A percentile compares a stretch with the other conserved stretches of the same genome.
Evolutionary conservation across 2,113 vertebrate species (phyloP).

Genomic region (Salvator merianae): DNA sequence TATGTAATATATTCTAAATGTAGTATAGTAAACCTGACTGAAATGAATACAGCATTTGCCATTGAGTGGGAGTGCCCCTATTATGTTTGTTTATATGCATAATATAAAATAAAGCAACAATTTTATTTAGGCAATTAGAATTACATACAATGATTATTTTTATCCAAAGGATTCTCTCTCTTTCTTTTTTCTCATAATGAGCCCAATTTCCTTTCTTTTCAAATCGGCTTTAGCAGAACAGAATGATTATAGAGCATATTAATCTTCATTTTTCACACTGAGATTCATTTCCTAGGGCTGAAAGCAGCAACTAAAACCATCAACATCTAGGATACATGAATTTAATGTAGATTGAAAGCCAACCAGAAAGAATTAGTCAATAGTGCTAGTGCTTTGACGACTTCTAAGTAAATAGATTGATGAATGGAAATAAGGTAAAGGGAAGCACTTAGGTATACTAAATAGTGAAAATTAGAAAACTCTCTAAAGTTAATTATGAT

Average conservation of each 20-base stretch:
- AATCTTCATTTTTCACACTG: conserved; percentile 82
- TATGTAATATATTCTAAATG: not conserved
- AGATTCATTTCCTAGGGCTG: conserved; percentile 71
- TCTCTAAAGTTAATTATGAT: conserved; percentile 34
- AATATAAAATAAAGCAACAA: conserved; percentile 34
- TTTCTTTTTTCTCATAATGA: conserved; percentile 36
- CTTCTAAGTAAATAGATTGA: conserved; percentile 80
- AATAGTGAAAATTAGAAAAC: conserved; percentile 44
- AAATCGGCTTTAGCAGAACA: conserved; percentile 71
- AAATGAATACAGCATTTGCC: not conserved
- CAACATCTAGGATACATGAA: conserved; percentile 71
- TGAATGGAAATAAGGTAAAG: conserved; percentile 56
- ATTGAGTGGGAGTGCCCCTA: not conserved
- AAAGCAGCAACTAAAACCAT: conserved; percentile 68
- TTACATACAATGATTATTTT: conserved; percentile 45
- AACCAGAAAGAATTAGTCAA: conserved; percentile 74
- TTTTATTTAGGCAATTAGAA: conserved; percentile 31
- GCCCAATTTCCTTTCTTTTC: conserved; percentile 60
- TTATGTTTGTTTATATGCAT: conserved; percentile 21
- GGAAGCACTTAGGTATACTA: conserved; percentile 51
- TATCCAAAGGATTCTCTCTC: conserved; percentile 31
- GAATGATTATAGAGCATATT: conserved; percentile 78
- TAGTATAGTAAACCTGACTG: not conserved
- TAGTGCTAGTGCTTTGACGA: conserved; percentile 73
- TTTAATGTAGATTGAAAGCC: conserved; percentile 74